phyloP scores from a whole-genome alignment of 2,888 invertebrate genomes.

The Athalia rosae region DNA sequence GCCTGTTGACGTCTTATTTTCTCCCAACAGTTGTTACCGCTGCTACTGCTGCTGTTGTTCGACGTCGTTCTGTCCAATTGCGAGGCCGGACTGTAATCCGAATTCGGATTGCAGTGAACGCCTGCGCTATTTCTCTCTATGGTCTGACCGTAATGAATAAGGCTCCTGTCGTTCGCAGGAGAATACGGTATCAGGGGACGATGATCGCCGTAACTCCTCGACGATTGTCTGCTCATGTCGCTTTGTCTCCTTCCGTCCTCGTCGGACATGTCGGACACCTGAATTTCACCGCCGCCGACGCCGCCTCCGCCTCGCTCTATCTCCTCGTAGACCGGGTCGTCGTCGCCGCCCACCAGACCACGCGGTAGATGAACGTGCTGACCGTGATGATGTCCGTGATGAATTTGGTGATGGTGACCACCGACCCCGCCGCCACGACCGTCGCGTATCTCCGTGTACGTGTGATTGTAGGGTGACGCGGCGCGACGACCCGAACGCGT shows the following conservation, averaged over 20 bases:
- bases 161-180: slow-evolving; percentile 78
- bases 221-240: slow-evolving; percentile 82
- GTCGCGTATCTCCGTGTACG: slow-evolving; percentile 85
- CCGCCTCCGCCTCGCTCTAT: slow-evolving; percentile 78
- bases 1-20: slow-evolving; percentile 66
- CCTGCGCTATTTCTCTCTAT: slow-evolving; percentile 54
- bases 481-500: slow-evolving; percentile 73
- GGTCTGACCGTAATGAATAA: slow-evolving; percentile 65
- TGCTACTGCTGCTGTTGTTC: slow-evolving; percentile 53
- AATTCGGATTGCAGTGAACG: slow-evolving; percentile 54
- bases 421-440: slow-evolving; percentile 73
- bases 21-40: slow-evolving; percentile 67
- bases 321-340: slow-evolving; percentile 89
- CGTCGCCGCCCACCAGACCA: slow-evolving; percentile 69
- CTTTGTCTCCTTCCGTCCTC: slow-evolving; percentile 85
- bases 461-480: slow-evolving; percentile 82
- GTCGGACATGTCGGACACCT: slow-evolving; percentile 86
- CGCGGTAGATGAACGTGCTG: slow-evolving; percentile 75
- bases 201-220: slow-evolving; percentile 87
- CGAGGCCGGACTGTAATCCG: slow-evolving; percentile 64
- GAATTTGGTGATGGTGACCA: slow-evolving; percentile 62
- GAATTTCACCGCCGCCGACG: slow-evolving; percentile 78
- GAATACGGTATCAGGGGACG: slow-evolving; percentile 88
- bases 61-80: slow-evolving; percentile 49
- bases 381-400: slow-evolving; percentile 77